phyloP scores from a whole-genome alignment of 1,140 invertebrate species.

The Bombyx mandarina region DNA sequence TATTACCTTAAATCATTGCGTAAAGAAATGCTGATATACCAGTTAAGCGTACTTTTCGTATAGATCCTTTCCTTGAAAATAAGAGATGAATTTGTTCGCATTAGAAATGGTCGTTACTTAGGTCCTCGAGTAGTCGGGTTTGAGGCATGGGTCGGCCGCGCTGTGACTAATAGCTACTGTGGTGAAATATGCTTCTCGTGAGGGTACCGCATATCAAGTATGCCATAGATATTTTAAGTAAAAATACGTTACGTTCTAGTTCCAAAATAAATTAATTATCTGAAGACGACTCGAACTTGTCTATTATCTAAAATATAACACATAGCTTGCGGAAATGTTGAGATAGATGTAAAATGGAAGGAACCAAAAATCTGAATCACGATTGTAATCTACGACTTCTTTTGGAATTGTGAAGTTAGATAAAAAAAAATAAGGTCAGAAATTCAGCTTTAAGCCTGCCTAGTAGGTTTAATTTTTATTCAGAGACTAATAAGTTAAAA shows the following conservation, averaged over 20 bases:
- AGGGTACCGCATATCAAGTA: constrained; percentile 29
- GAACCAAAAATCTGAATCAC: not conserved
- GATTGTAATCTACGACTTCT: too few relatives aligned
- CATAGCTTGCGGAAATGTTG: not conserved
- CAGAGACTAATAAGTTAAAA: constrained; percentile 27
- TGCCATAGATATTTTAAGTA: constrained; percentile 13
- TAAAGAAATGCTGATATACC: constrained; percentile 2
- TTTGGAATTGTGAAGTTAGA: not conserved
- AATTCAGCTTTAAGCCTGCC: constrained; percentile 12
- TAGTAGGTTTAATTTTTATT: constrained; percentile 22
- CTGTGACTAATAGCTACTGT: constrained; percentile 39
- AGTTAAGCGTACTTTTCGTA: constrained; percentile 16
- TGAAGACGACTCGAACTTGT: not conserved
- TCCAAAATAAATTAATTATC: not conserved
- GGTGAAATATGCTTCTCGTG: constrained; percentile 37
- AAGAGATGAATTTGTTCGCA: constrained; percentile 36
- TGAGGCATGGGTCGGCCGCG: constrained; percentile 21
- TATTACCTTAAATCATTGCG: too few relatives aligned
- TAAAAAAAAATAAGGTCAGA: constrained; percentile 8
- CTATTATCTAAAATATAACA: not conserved
- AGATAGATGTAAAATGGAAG: not conserved
- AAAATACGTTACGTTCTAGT: not conserved
- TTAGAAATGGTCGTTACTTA: constrained; percentile 42
- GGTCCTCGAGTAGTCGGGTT: constrained; percentile 27
- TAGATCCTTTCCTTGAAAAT: constrained; percentile 35